Evolutionary conservation across 2,888 invertebrate genomes (phyloP).

Genomic region (Schrankia costaestrigalis): DNA sequence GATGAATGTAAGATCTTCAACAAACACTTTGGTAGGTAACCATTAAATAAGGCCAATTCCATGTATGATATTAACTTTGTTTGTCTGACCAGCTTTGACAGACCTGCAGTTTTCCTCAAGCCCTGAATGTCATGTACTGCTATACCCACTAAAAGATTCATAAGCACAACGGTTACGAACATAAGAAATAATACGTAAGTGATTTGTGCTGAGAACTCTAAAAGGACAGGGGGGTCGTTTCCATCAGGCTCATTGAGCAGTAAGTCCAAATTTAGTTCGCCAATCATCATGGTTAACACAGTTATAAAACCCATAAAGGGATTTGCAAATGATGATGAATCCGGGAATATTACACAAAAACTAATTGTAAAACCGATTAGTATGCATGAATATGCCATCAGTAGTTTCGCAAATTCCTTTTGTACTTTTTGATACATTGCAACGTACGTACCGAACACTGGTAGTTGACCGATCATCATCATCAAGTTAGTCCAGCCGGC

Average conservation of each 20-base stretch:
- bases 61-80: constrained; percentile 93
- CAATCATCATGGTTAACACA: constrained; percentile 94
- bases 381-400: constrained; percentile 91
- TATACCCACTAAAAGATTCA: constrained; percentile 92
- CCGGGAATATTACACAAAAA: constrained; percentile 93
- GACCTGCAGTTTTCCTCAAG: constrained; percentile 90
- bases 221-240: constrained; percentile 86
- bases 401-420: constrained; percentile 92
- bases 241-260: constrained; percentile 88
- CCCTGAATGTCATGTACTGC: constrained; percentile 94
- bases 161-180: constrained; percentile 91
- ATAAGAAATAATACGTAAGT: constrained; percentile 90
- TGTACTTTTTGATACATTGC: constrained; percentile 95
- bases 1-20: constrained; percentile 88
- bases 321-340: constrained; percentile 89
- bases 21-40: constrained; percentile 87
- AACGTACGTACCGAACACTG: constrained; percentile 93
- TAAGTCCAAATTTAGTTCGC: constrained; percentile 89
- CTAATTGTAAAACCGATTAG: constrained; percentile 92
- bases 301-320: constrained; percentile 92
- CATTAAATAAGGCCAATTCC: constrained; percentile 89
- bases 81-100: constrained; percentile 90
- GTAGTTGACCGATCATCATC: constrained; percentile 94
- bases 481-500: constrained; percentile 95
- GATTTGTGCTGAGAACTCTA: constrained; percentile 90